A percentile compares a stretch with the other conserved stretches of the same genome.
These are phyloP conservation scores for Ptychochromis oligacanthus DNA, from an alignment of 2,113 vertebrate genomes.

Conservation along the genomic window DNA sequence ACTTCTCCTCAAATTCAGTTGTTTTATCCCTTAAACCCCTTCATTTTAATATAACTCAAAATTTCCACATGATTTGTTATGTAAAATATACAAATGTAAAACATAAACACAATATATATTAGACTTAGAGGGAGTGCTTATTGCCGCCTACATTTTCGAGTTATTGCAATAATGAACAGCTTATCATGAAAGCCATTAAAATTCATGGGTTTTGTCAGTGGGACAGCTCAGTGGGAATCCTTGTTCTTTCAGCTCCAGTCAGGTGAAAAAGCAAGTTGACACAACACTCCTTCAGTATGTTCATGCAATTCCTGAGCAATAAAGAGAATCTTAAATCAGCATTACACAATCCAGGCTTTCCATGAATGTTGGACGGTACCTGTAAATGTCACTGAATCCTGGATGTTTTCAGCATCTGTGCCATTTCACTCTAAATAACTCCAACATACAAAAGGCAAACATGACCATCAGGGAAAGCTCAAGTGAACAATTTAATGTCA, in stretches of 20 bases:
- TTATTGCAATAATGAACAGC: background rate
- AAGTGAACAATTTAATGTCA: background rate
- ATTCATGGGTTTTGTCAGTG: background rate
- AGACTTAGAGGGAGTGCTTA: background rate
- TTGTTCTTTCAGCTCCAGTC: background rate
- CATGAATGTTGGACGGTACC: conserved; percentile 29
- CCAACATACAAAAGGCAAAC: background rate
- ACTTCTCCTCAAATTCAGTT: background rate
- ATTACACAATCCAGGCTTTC: background rate
- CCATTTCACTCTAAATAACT: background rate
- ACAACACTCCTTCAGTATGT: background rate
- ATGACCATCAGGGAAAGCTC: background rate
- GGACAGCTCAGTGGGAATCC: background rate
- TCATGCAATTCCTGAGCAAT: conserved; percentile 19
- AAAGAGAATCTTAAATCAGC: conserved; percentile 37
- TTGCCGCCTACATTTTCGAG: background rate
- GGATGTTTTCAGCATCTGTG: background rate
- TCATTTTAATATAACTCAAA: background rate
- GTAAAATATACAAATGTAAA: background rate
- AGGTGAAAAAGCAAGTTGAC: background rate
- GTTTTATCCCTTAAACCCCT: background rate
- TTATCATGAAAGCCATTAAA: background rate
- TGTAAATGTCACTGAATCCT: conserved; percentile 34
- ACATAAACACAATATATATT: background rate
- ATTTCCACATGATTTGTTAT: background rate